Evolutionary conservation across 2,888 invertebrate genomes (phyloP).

Genomic region (Nomada ruficornis): DNA sequence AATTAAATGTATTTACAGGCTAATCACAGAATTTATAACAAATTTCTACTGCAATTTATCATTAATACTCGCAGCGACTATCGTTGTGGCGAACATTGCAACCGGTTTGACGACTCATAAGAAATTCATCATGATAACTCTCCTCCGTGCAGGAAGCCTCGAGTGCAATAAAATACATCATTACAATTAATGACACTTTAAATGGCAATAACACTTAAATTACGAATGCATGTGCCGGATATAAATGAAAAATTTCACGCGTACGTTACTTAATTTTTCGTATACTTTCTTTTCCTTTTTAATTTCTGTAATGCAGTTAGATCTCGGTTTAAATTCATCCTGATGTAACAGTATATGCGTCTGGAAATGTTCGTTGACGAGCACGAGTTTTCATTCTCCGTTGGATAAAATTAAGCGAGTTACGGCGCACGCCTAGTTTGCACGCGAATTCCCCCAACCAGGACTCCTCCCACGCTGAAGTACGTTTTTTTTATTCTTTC

Average conservation of each 20-base stretch:
- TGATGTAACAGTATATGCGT: slow-evolving; percentile 25
- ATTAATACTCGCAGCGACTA: not conserved
- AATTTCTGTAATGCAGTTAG: not conserved
- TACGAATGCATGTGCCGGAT: too few species aligned
- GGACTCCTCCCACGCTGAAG: not conserved
- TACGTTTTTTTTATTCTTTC: slow-evolving; percentile 46
- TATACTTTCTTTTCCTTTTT: not conserved
- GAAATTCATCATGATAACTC: slow-evolving; percentile 40
- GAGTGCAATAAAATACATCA: not conserved
- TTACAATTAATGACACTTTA: too few species aligned
- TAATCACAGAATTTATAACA: not conserved
- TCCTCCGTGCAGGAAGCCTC: not conserved
- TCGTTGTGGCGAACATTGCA: slow-evolving; percentile 28
- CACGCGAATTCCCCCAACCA: slow-evolving; percentile 59
- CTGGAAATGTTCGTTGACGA: slow-evolving; percentile 45
- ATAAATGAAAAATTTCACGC: not conserved
- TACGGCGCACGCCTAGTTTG: slow-evolving; percentile 59
- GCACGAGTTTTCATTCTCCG: slow-evolving; percentile 46
- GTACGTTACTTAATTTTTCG: not conserved
- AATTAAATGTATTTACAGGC: slow-evolving; percentile 10
- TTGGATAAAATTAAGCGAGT: slow-evolving; percentile 66
- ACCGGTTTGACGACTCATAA: slow-evolving; percentile 37
- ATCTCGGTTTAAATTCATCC: slow-evolving; percentile 49
- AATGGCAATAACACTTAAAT: too few species aligned
- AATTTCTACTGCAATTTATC: slow-evolving; percentile 22